Evolutionary conservation across 2,113 vertebrate genomes (phyloP), one percentile per base, ranked within the genome.

Genomic region (Formicarius rufipectus): DNA sequence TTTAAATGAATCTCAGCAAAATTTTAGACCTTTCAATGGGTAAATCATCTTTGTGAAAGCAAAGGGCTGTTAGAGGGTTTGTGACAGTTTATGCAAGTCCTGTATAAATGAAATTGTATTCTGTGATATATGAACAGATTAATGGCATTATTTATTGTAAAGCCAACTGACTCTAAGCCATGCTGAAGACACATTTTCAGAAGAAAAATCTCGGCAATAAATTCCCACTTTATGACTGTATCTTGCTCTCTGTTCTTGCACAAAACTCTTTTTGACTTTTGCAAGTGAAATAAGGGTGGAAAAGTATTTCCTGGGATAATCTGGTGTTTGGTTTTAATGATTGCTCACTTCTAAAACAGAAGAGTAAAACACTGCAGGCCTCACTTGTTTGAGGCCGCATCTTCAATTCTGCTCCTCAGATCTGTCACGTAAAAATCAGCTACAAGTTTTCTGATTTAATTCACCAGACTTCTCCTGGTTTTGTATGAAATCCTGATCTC

Each of bases 41-140:
- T 97, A 97, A 97, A 97, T 56, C 12, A 42, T 83, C 75, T 96
- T 85, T 58, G 74, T 97, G 89, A 40, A 77, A 82, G 87, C 62
- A 55, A n/a, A 74, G 14, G 62, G 90, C 85, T 95, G 95, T 97
- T 97, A 90, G 62, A 96, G 96, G 94, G 96, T 97, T 98, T 96
- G 97, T 97, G 93, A 97, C 88, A 87, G 92, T 90, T 97, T 92
- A 95, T 96, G 96, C 81, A 93, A 97, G 84, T 75, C 71, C 84
- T 94, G 80, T 96, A 92, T 95, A 95, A 97, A 97, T 98, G 98
- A 97, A 98, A 97, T 69, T 67, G 69, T 84, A 66, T 97, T 96
- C 90, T 95, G 97, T 97, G 95, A 96, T 92, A 84, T 96, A 96
- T 96, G 92, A 93, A 89, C 60, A 24, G 89, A 97, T 96, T 94